Evolutionary conservation across 2,797 vertebrate species (phyloP), one percentile per base, ranked within the genome.

Genomic region (Anas capensis): DNA sequence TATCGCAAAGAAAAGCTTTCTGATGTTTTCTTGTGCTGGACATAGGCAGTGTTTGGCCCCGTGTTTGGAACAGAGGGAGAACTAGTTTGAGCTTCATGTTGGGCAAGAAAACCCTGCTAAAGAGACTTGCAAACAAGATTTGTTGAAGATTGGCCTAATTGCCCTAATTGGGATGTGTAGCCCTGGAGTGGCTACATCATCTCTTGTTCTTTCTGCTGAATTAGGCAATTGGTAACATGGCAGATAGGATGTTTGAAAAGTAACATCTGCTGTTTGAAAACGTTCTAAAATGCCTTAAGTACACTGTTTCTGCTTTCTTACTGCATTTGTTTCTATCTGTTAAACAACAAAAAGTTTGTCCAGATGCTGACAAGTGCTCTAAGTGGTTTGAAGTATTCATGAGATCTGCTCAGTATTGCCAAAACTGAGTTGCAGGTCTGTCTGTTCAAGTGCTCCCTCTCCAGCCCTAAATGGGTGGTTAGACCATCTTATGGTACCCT

Each of bases 1-100:
- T 87, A 85, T 90, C 95, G 87, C 85, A 83, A 88, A 96, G 83
- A 68, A 96, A 92, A 77, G 51, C 19, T 76, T 88, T 94, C 70
- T 65, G 29, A 6, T 49, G 53, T 88, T 88, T 97, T 96, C 94
- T 92, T 93, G 58, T 77, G 89, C 86, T 95, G 88, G 58, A 95
- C 79, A 72, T 7, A 33, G 75, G 69, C 66, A 40, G 31, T 2
- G 5, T 86, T 91, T 94, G 54, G 71, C 91, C 69, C 56, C 76
- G 46, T 31, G 16, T 54, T 64, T 84, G 65, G 48, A 89, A 14
- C 21, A 54, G 44, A 92, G 82, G 26, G 48, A 85, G 54, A 92
- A 33, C 21, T 76, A 64, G 51, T 33, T 14, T n/a, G 38, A 76
- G 11, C 88, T 95, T 87, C n/a, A 54, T 49, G 78, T 40, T 69